Conservation (phyloP, 2,113 vertebrate genomes). For the Podiceps cristatus region DNA sequence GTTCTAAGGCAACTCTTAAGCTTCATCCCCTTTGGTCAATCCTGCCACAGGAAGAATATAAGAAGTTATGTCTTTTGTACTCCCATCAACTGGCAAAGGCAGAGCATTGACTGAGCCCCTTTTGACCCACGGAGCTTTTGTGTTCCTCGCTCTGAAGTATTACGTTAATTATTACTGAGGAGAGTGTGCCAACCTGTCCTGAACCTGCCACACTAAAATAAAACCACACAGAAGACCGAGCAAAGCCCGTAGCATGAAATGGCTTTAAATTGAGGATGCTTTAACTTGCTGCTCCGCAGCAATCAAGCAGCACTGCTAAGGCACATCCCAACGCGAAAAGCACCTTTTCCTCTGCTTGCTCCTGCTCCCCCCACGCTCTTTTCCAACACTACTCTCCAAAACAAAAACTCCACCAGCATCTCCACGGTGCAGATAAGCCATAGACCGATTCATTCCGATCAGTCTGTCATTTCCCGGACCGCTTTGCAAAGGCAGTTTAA, state of each 20-base stretch:
- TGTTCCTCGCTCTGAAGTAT: conserved; percentile 51
- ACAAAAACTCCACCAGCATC: not conserved
- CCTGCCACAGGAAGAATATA: not conserved
- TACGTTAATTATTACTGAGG: conserved; percentile 68
- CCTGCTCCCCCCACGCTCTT: not conserved
- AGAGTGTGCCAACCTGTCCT: conserved; percentile 41
- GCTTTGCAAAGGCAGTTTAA: not conserved
- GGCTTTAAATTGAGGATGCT: not conserved
- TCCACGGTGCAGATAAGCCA: not conserved
- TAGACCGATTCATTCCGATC: not conserved
- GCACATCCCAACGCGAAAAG: not conserved
- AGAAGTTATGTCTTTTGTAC: conserved; percentile 56
- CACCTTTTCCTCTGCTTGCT: not conserved
- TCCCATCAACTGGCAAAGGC: conserved; percentile 63
- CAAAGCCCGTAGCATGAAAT: not conserved
- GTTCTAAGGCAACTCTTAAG: not conserved
- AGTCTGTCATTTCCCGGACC: not conserved
- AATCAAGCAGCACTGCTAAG: not conserved
- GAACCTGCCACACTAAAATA: conserved; percentile 37
- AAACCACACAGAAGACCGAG: not conserved
- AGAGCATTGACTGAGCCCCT: conserved; percentile 10
- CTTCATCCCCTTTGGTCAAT: conserved; percentile 9
- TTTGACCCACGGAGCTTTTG: conserved; percentile 55
- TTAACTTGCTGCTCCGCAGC: not conserved
- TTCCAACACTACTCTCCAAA: not conserved